A percentile compares a stretch with the other conserved stretches of the same genome.
phyloP scores from a whole-genome alignment of 2,888 invertebrate species.

The Augiades crinisus region DNA sequence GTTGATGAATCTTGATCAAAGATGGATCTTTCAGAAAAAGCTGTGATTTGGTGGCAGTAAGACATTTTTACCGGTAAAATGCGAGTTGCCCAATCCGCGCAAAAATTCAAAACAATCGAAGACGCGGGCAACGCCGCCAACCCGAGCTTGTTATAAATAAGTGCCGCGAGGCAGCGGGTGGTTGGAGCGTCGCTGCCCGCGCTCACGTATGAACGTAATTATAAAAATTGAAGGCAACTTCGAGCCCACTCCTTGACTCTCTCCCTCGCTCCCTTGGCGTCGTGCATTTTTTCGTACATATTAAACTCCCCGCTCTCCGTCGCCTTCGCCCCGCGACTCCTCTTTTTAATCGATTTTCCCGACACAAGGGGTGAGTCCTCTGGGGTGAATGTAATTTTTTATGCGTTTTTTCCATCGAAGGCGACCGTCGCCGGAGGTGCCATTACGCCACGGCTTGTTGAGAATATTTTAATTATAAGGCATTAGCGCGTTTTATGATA shows the following conservation, averaged over 20 bases:
- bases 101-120: too few relatives aligned
- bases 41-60: too few relatives aligned
- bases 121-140: neutral
- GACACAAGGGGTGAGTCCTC: slow-evolving; percentile 81
- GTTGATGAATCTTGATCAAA: too few relatives aligned
- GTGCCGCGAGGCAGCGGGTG: slow-evolving; percentile 45
- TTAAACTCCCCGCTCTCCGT: slow-evolving; percentile 71
- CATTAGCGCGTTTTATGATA: slow-evolving; percentile 82
- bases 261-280: slow-evolving; percentile 73
- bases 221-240: slow-evolving; percentile 80
- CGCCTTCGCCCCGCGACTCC: slow-evolving; percentile 71
- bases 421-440: slow-evolving; percentile 78
- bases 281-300: slow-evolving; percentile 82
- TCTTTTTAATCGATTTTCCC: slow-evolving; percentile 82
- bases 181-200: slow-evolving; percentile 56
- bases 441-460: slow-evolving; percentile 82
- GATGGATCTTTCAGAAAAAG: too few relatives aligned
- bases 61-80: too few relatives aligned
- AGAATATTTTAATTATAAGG: slow-evolving; percentile 83
- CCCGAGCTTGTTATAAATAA: slow-evolving; percentile 66
- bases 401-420: slow-evolving; percentile 78
- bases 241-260: slow-evolving; percentile 64
- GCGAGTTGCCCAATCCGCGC: too few relatives aligned
- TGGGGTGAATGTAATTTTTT: slow-evolving; percentile 83
- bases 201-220: slow-evolving; percentile 84